These are phyloP conservation scores for Neosilurus mollespiculum DNA, from an alignment of 2,797 vertebrate species.

Conservation along the genomic window DNA sequence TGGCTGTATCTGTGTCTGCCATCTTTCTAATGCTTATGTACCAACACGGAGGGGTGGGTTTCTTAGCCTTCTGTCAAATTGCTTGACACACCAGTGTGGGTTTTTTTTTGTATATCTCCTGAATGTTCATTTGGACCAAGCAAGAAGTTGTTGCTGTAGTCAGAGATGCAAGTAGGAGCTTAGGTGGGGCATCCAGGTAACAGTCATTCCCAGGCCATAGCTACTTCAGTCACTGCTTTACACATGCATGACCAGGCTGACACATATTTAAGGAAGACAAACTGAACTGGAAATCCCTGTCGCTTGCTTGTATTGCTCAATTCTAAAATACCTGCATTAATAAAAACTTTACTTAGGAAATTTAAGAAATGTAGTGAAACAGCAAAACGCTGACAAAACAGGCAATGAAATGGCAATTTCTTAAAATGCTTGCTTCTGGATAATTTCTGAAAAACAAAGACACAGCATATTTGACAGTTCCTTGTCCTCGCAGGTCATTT, in stretches of 20 bases:
- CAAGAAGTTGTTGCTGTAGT: constrained; percentile 14
- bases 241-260: constrained; percentile 23
- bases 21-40: constrained; percentile 50
- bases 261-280: constrained; percentile 10
- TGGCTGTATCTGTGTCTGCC: constrained; percentile 39
- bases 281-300: constrained; percentile 23
- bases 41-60: constrained; percentile 29
- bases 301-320: neutral
- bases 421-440: constrained; percentile 16
- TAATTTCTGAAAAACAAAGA: constrained; percentile 11
- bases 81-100: neutral
- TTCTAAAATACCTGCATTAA: neutral
- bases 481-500: neutral
- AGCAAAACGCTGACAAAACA: constrained; percentile 14
- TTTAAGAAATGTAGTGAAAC: neutral
- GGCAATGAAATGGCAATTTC: constrained; percentile 9
- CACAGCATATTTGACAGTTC: constrained; percentile 14
- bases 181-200: constrained; percentile 31
- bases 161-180: constrained; percentile 19
- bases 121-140: neutral
- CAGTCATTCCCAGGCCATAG: constrained; percentile 36
- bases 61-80: constrained; percentile 27
- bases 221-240: constrained; percentile 15
- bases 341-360: neutral
- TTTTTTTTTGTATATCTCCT: neutral